Base-by-base conservation (phyloP, 1,140 invertebrate species). In the Aphaenogaster rudis region DNA sequence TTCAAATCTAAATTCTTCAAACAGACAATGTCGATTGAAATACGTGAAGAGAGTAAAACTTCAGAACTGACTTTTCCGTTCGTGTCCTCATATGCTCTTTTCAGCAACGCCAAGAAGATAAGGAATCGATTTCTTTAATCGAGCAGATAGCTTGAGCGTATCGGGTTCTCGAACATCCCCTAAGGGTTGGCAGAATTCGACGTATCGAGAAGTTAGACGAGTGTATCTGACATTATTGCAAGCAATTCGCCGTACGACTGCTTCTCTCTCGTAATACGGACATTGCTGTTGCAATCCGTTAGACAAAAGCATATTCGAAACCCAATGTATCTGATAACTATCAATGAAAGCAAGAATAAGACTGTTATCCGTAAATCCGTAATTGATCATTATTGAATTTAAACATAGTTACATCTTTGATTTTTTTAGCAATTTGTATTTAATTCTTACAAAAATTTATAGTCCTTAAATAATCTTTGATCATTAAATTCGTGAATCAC, bases 171-270 rank as follows among this genome's bases (percentile, higher is more conserved):
- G 78, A 89, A 89, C 72, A 87, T 84, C 67, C 88, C 85, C 78
- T 64, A 89, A 80, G 74, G 87, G 67, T 90, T 86, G 74, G 86
- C 67, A 71, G 63, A 52, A 79, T 79, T 88, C 80, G 76, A 90
- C 78, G 84, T 88, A 91, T 91, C 90, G 78, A 54, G 86, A 87
- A 91, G 90, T 91, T 91, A 87, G 90, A 76, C 82, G 84, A 86
- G 87, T 90, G 90, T 91, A 74, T 88, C 87, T 90, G 90, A 91
- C 89, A 90, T 90, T 91, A 91, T 91, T 91, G 89, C 88, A 88
- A 90, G 88, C 89, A 91, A 90, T 91, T 88, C 76, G n/a, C 85
- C 45, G 66, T 87, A 45, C 76, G 52, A 61, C 67, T 86, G 61
- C 61, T 57, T 80, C 76, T 33, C 76, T 71, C 64, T 64, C 50